phyloP scores from a whole-genome alignment of 30 jellyfish, hydroid and myxozoan species.

The Chrysaora quinquecirrha region DNA sequence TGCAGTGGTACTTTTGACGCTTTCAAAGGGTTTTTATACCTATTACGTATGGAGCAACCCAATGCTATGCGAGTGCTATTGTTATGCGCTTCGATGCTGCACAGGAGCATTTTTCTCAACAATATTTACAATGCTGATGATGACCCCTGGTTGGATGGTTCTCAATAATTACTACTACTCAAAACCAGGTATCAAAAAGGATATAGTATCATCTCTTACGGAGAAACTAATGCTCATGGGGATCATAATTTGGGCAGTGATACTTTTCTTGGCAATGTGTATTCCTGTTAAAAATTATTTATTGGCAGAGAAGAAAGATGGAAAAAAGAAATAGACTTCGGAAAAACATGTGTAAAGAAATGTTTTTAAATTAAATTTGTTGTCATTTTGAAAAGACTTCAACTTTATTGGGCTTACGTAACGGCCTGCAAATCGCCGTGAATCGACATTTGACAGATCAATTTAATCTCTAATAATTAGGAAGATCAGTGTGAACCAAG shows the following conservation, averaged over 20 bases:
- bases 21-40: constrained; percentile 62
- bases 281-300: constrained; percentile 66
- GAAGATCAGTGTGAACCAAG: too few relatives aligned
- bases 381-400: too few relatives aligned
- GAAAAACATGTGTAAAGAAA: too few relatives aligned
- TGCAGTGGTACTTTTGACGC: constrained; percentile 55
- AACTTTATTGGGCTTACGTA: too few relatives aligned
- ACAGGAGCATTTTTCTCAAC: constrained; percentile 72
- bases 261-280: constrained; percentile 43
- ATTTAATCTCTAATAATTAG: too few relatives aligned
- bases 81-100: constrained; percentile 64
- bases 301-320: constrained; percentile 71
- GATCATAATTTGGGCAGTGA: constrained; percentile 91
- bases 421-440: too few relatives aligned
- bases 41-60: constrained; percentile 85
- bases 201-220: constrained; percentile 61
- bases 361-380: too few relatives aligned
- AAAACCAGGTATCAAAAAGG: constrained; percentile 73
- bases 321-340: constrained; percentile 39
- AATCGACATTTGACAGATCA: too few relatives aligned
- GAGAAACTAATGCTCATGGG: constrained; percentile 95
- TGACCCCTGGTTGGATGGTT: constrained; percentile 92
- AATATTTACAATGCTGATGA: constrained; percentile 74
- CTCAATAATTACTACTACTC: constrained; percentile 60
- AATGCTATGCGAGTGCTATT: constrained; percentile 76